Conservation (phyloP, 2,113 vertebrate species). For the Leptosomus discolor region DNA sequence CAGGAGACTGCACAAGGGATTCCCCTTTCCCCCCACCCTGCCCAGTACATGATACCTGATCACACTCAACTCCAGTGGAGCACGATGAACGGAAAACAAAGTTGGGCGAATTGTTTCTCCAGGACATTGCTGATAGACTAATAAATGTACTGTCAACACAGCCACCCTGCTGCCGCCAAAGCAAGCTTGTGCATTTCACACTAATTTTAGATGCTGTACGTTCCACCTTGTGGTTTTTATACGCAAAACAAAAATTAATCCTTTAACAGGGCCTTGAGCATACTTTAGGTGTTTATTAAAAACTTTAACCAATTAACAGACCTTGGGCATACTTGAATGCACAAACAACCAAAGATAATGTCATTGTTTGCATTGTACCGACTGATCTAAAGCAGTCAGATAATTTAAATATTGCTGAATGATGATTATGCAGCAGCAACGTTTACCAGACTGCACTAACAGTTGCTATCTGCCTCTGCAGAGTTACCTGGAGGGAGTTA, state of each 20-base stretch:
- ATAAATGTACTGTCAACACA: background rate
- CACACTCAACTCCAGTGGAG: background rate
- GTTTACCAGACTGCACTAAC: background rate
- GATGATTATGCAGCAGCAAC: background rate
- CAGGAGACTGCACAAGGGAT: background rate
- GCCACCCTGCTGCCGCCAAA: background rate
- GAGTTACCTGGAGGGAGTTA: background rate
- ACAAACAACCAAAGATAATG: background rate
- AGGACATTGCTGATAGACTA: background rate
- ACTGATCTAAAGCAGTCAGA: background rate
- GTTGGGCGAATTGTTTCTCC: background rate
- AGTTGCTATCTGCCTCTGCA: background rate
- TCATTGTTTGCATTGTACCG: slow-evolving; percentile 18
- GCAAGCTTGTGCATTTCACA: background rate
- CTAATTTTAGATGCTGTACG: background rate
- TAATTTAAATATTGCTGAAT: background rate
- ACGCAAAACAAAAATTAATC: background rate
- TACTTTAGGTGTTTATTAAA: background rate
- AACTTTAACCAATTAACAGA: slow-evolving; percentile 10
- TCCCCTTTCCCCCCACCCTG: background rate
- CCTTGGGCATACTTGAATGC: background rate
- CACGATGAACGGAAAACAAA: background rate
- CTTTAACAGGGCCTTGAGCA: background rate
- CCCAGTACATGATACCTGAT: background rate
- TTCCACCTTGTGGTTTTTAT: background rate